Evolutionary conservation across 2,113 vertebrate species (phyloP), one percentile per base, ranked within the genome.

Genomic region (Silurus meridionalis): DNA sequence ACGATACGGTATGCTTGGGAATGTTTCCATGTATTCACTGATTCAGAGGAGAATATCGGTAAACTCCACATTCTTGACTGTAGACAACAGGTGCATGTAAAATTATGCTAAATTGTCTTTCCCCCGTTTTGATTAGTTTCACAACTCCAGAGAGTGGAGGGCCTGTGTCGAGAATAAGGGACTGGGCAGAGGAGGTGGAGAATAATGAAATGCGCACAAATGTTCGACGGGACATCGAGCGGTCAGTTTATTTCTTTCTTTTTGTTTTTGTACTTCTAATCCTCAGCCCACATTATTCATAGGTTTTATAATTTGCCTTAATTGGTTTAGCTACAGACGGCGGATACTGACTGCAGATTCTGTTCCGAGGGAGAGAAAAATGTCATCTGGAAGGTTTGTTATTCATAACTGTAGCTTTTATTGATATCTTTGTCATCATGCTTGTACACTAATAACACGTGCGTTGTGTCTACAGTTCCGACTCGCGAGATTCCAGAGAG

Each of bases 131-230:
- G 37, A 37, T 37, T 83, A 99, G 98, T 87, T 99, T 99, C 87
- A 99, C 97, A 28, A 99, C 98, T 53, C 98, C 98, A 60, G 97
- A 99, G 91, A 94, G 95, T 69, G 91, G 94, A 0, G 96, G 95
- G 0, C 95, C 96, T 0, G 90, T 92, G 67, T 93, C 97, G 14
- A 93, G 97, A 15, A 96, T 96, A 82, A 91, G 90, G 8, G 96
- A 98, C 74, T 99, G 98, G 98, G 97, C 94, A 11, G 96, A 94
- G 85, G 96, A 95, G 58, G 97, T 99, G 77, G 98, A 99, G 89
- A 95, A 96, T 10, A 96, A 97, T 25, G 97, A 99, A 86, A 96
- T 97, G 94, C 96, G 95, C 86, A 96, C 94, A 84, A 95, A 60
- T 1, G 95, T 98, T 37, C 95, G 95, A 72, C 95, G 92, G 86